These are phyloP conservation scores for Prunella strophiata DNA, from an alignment of 2,797 vertebrate genomes.

Conservation along the genomic window DNA sequence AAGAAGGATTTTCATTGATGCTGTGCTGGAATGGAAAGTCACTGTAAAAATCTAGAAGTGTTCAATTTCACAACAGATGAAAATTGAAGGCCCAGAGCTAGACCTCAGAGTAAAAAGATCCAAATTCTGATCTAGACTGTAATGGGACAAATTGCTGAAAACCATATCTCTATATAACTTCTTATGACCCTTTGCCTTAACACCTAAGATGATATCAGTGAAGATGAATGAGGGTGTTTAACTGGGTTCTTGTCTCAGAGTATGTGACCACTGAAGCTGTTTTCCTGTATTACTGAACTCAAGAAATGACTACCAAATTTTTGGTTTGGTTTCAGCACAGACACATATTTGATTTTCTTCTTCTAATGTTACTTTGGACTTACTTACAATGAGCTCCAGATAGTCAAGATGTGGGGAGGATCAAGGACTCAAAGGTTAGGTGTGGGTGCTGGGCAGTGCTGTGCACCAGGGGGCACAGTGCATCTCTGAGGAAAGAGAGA, in stretches of 20 bases:
- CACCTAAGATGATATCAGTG: neutral
- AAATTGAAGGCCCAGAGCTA: neutral
- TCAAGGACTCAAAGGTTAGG: neutral
- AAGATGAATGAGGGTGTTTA: neutral
- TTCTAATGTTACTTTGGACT: neutral
- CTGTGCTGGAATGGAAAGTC: neutral
- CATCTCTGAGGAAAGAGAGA: neutral
- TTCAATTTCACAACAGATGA: neutral
- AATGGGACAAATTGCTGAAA: neutral
- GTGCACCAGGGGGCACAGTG: neutral
- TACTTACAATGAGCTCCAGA: neutral
- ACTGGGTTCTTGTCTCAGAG: neutral
- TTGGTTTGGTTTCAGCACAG: neutral
- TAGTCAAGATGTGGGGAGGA: neutral
- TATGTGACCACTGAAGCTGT: neutral
- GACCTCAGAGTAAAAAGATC: neutral
- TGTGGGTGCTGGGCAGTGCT: neutral
- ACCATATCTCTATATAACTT: neutral
- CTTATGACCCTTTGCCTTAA: neutral
- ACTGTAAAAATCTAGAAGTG: neutral
- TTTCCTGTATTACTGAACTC: neutral
- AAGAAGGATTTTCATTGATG: neutral
- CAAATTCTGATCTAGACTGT: neutral
- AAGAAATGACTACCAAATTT: neutral
- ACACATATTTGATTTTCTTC: neutral